Percentiles rank a stretch among this genome's conserved stretches.
Conservation (phyloP, 2,113 vertebrate genomes). For the Coregonus clupeaformis region DNA sequence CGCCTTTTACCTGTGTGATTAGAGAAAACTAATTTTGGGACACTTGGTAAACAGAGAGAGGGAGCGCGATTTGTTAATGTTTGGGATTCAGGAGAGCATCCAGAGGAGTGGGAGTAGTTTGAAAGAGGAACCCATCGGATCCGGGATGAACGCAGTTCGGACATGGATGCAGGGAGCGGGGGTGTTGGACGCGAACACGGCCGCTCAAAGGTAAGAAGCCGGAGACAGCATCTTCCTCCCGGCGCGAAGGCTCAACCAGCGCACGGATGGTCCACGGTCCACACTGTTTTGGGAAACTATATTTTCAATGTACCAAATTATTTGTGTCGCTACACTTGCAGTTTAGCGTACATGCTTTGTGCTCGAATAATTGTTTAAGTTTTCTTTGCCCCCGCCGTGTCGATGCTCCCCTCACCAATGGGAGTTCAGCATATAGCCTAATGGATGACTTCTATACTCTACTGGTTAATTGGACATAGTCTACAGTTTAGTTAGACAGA, state of each 20-base stretch:
- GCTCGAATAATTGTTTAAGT: neutral
- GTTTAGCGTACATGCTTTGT: no score
- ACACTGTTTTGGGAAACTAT: constrained; percentile 9
- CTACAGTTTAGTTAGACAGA: neutral
- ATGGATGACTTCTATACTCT: neutral
- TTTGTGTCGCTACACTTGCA: neutral
- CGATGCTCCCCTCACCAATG: neutral
- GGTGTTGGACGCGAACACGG: constrained; percentile 96
- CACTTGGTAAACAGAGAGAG: constrained; percentile 65
- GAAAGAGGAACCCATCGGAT: constrained; percentile 97
- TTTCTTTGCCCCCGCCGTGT: neutral
- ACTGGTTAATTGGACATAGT: neutral
- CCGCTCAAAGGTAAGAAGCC: constrained; percentile 92
- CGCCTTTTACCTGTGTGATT: constrained; percentile 36
- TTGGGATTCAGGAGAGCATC: constrained; percentile 98
- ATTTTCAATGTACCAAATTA: constrained; percentile 13
- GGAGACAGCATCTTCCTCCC: constrained; percentile 14
- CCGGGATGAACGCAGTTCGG: constrained; percentile 96
- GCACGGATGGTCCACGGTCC: constrained; percentile 12
- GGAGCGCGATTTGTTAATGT: constrained; percentile 85
- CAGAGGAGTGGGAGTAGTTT: constrained; percentile 95
- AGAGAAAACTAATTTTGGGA: constrained; percentile 58
- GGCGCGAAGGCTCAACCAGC: constrained; percentile 13
- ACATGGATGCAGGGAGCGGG: constrained; percentile 99
- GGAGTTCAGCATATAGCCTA: neutral